phyloP scores from a whole-genome alignment of 2,797 vertebrate genomes.

The Amblyraja radiata region DNA sequence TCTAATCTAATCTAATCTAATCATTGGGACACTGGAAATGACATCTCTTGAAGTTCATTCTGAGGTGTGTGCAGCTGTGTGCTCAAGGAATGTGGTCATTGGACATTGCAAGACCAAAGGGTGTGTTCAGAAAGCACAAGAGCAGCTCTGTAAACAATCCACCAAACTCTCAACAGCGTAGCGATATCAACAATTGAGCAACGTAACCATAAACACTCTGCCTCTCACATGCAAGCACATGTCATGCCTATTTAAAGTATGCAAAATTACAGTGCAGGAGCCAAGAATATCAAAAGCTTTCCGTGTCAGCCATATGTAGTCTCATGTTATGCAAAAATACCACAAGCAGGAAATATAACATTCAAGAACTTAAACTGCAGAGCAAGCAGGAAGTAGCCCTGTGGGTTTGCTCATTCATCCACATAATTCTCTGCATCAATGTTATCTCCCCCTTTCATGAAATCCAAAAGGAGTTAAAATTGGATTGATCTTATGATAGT shows the following conservation, averaged over 20 bases:
- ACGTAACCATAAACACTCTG: neutral
- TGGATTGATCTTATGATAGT: neutral
- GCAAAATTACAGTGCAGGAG: neutral
- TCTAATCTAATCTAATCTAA: too few species aligned
- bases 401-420: neutral
- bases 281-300: neutral
- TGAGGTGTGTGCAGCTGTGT: neutral
- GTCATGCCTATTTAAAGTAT: neutral
- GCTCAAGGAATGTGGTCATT: neutral
- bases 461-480: neutral
- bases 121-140: neutral
- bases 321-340: neutral
- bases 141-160: neutral
- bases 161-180: neutral
- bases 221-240: neutral
- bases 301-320: neutral
- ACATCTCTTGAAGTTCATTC: neutral
- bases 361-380: neutral
- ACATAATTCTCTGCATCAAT: neutral
- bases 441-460: neutral
- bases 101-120: neutral
- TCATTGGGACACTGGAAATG: neutral
- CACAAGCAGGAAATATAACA: neutral
- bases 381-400: neutral
- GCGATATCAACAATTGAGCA: neutral